Conservation (phyloP, 2,888 invertebrate species). For the Nephrocerus scutellatus region DNA sequence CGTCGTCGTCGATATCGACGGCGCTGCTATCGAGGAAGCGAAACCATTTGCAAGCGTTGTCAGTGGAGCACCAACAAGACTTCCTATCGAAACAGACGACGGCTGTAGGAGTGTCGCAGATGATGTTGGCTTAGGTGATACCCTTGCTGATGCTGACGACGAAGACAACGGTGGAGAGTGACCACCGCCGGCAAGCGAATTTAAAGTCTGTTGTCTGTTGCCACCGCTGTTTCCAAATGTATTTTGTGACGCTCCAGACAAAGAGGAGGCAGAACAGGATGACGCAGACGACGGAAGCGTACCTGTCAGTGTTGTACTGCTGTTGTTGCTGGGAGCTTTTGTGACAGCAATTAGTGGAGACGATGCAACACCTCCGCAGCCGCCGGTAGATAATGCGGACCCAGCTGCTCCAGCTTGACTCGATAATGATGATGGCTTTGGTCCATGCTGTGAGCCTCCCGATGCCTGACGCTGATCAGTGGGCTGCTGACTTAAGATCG, state of each 20-base stretch:
- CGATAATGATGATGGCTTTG: slow-evolving; percentile 3
- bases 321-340: slow-evolving; percentile 17
- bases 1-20: slow-evolving; percentile 32
- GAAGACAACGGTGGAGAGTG: slow-evolving; percentile 8
- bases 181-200: no score
- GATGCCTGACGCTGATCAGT: slow-evolving; percentile 5
- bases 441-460: slow-evolving; percentile 1
- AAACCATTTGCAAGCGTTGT: slow-evolving; percentile 35
- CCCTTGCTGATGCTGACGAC: slow-evolving; percentile 5
- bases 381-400: slow-evolving; percentile 16
- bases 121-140: slow-evolving; percentile 2
- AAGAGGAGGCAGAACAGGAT: slow-evolving; percentile 1
- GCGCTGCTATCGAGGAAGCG: slow-evolving; percentile 29
- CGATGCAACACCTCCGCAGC: slow-evolving; percentile 2
- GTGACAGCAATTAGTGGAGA: slow-evolving; percentile 15
- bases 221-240: slow-evolving; percentile 1
- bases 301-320: slow-evolving; percentile 13
- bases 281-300: slow-evolving; percentile 11
- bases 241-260: no score
- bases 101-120: slow-evolving; percentile 5
- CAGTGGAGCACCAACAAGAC: slow-evolving; percentile 33
- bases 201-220: slow-evolving; percentile 1
- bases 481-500: slow-evolving; percentile 44
- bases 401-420: slow-evolving; percentile 14
- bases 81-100: slow-evolving; percentile 16